These are phyloP conservation scores for Isaurus tuberculatus DNA, from an alignment of 92 coral and sea anemone species.

Conservation along the genomic window DNA sequence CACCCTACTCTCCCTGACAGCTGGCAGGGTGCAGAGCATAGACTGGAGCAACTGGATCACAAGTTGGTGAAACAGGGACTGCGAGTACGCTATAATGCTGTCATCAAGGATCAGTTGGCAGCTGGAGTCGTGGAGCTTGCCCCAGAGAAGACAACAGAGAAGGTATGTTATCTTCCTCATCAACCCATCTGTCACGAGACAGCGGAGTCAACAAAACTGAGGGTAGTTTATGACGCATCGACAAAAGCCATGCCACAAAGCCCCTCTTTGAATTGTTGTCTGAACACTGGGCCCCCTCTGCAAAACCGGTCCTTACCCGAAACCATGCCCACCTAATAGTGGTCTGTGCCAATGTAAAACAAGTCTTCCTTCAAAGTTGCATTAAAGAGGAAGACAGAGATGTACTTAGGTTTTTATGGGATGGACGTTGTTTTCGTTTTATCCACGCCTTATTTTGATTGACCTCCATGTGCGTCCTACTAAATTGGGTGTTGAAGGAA, in stretches of 20 bases:
- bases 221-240: constrained; percentile 15
- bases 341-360: constrained; percentile 10
- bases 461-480: constrained; percentile 21
- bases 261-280: constrained; percentile 8
- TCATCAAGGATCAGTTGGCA: constrained; percentile 29
- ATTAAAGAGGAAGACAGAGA: constrained; percentile 21
- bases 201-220: constrained; percentile 5
- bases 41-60: constrained; percentile 3
- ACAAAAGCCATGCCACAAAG: constrained; percentile 1
- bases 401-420: constrained; percentile 33
- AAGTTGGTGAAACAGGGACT: constrained; percentile 28
- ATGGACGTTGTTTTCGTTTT: not conserved
- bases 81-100: not conserved
- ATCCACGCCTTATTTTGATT: constrained; percentile 42
- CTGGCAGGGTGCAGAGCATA: not conserved
- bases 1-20: constrained; percentile 34
- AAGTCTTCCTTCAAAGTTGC: constrained; percentile 4
- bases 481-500: constrained; percentile 24
- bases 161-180: constrained; percentile 27
- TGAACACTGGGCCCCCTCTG: constrained; percentile 17
- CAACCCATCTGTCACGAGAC: constrained; percentile 1
- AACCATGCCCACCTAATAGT: constrained; percentile 5
- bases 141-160: not conserved
- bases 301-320: constrained; percentile 9
- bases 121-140: constrained; percentile 29